Percentiles rank a stretch among this genome's conserved stretches.
Conservation (phyloP, 2,888 invertebrate genomes). For the Deroplatys truncata region DNA sequence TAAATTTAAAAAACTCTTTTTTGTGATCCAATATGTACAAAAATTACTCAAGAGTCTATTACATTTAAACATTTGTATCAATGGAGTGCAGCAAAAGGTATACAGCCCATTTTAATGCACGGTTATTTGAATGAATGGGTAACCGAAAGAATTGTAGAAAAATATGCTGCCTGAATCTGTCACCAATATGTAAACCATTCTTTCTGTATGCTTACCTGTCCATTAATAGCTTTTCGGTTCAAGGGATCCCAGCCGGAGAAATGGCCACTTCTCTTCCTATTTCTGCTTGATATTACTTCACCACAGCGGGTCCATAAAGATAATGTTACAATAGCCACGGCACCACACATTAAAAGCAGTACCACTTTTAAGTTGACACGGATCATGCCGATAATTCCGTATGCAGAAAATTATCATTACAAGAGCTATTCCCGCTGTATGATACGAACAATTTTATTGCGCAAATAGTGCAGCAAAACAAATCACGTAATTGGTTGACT, state of each 20-base stretch:
- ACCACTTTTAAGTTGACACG: constrained; percentile 74
- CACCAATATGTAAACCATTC: too few relatives aligned
- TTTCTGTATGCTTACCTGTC: neutral
- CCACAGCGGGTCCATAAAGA: constrained; percentile 75
- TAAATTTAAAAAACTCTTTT: too few relatives aligned
- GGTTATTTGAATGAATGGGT: too few relatives aligned
- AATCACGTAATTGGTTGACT: neutral
- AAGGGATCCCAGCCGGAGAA: constrained; percentile 22
- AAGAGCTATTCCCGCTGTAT: neutral
- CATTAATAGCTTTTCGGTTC: constrained; percentile 22
- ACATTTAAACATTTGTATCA: too few relatives aligned
- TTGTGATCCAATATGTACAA: too few relatives aligned
- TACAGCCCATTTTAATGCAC: too few relatives aligned
- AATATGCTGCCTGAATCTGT: too few relatives aligned
- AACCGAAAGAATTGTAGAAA: too few relatives aligned
- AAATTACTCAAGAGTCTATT: too few relatives aligned
- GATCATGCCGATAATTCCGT: constrained; percentile 56
- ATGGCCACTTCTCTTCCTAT: neutral
- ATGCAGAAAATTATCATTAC: neutral
- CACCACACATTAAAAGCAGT: constrained; percentile 59
- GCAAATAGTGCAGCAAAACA: neutral
- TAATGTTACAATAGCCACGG: constrained; percentile 64
- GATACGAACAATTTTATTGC: neutral
- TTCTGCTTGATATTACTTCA: constrained; percentile 44
- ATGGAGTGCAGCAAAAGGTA: too few relatives aligned